Evolutionary conservation across 2,113 vertebrate species (phyloP), one percentile per base, ranked within the genome.

Genomic region (Alouatta palliata): DNA sequence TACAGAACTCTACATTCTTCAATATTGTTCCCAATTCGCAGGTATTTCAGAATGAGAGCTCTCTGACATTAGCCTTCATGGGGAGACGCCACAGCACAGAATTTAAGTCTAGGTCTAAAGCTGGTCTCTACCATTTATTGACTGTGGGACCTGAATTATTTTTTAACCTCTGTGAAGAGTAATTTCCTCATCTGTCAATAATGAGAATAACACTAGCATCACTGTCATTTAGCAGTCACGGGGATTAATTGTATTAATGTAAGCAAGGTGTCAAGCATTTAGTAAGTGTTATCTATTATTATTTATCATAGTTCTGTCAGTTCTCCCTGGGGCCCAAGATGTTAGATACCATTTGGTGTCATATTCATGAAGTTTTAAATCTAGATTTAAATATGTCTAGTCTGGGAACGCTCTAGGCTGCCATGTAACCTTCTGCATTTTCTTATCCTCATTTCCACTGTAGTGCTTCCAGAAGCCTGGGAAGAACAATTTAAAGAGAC

Each of bases 11-110:
- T 19, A 64, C 56, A 66, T 66, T 93, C n/a, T 49, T 92, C 45
- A 71, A 3, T 84, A 71, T 85, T 52, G 54, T 96, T 91, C 71
- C 40, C 43, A 84, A 37, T 73, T 90, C 37, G 79, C 87, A 84
- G 23, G 19, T 87, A 76, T 95, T 94, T 94, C 58, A 89, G 71
- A 95, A 97, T 47, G 61, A 94, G 45, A 87, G 11, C 30, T 94
- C n/a, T 94, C 75, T 87, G 52, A 94, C 5, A 43, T 9, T 77
- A 77, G 64, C 37, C 87, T 94, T 96, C 54, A 77, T 91, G 23
- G 3, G 17, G 23, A 93, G 66, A 19, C 27, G 68, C 14, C 21
- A 76, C 58, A 81, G 32, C 32, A 35, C 17, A 64, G 54, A 66
- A 49, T 88, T 86, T 82, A 91, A 95, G 7, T 79, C 68, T 93